Conservation (phyloP, 2,888 invertebrate species). For the Homarus gammarus region DNA sequence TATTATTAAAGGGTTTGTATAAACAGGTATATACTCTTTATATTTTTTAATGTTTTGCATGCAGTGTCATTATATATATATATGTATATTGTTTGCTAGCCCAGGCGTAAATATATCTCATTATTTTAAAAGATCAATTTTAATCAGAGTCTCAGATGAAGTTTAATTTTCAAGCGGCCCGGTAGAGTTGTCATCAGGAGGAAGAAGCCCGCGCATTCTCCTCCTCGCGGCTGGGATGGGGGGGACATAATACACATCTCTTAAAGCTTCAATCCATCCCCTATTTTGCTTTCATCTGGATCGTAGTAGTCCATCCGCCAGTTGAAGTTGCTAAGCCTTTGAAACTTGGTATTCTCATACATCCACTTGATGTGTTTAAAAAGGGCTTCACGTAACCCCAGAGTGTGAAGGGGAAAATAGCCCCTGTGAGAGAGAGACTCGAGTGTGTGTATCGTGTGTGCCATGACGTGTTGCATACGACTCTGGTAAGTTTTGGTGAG, state of each 20-base stretch:
- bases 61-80: background rate
- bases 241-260: background rate
- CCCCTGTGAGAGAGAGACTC: too few species aligned
- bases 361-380: constrained; percentile 8
- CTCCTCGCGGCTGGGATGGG: background rate
- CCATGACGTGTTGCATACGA: background rate
- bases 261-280: background rate
- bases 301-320: constrained; percentile 12
- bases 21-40: background rate
- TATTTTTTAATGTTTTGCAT: background rate
- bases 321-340: constrained; percentile 13
- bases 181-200: background rate
- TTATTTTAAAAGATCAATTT: background rate
- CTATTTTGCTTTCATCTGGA: background rate
- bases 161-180: background rate
- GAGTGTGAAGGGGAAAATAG: too few species aligned
- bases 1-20: too few species aligned
- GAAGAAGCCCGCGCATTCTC: background rate
- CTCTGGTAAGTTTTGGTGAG: background rate
- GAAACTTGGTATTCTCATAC: background rate
- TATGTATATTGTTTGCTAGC: background rate
- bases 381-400: background rate
- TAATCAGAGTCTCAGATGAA: background rate
- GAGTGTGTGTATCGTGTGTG: too few species aligned
- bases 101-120: background rate